Base-by-base conservation (phyloP, 2,888 invertebrate genomes). In the Drosophila mulleri region DNA sequence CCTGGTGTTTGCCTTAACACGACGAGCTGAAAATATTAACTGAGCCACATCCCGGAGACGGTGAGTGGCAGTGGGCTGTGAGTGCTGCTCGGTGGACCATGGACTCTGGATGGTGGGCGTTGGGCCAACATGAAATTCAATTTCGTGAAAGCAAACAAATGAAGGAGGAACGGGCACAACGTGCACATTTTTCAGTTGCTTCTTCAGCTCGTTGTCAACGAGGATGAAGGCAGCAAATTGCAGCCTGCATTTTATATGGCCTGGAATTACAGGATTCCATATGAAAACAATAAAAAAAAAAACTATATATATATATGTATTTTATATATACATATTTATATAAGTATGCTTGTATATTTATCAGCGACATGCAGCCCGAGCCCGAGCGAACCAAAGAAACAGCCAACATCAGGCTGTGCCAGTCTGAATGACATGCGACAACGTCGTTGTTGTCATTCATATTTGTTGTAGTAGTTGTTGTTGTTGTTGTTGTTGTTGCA, bases 91-190 rank as follows among this genome's bases (percentile, higher is more conserved):
- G 39, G 9, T 29, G 26, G 37, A 26, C n/a, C 20, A 14, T 41
- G n/a, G 12, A 37, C 14, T 12, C 37, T 37, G 32, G 37, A 6
- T 37, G 35, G 35, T 50, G 50, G 53, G 42, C 53, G 63, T 50
- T 50, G 48, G 62, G 68, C 67, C 80, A 76, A 79, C 79, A 81
- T 72, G 83, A 84, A 84, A 84, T 84, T 84, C 84, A 84, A 84
- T 84, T 83, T 88, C 84, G 87, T 83, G 72, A 72, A 86, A 86
- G 89, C 83, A 84, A 84, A 88, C 89, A 84, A 75, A 78, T 76
- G 72, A 44, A 57, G 60, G 63, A 61, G 67, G 65, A 62, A 48
- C 57, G 54, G 35, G 45, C 47, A 62, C 44, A 62, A 60, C 58
- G 62, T 69, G 78, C 42, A 69, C 70, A 80, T 83, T 81, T 79